phyloP scores from a whole-genome alignment of 1,140 invertebrate species.

The Temnothorax longispinosus region DNA sequence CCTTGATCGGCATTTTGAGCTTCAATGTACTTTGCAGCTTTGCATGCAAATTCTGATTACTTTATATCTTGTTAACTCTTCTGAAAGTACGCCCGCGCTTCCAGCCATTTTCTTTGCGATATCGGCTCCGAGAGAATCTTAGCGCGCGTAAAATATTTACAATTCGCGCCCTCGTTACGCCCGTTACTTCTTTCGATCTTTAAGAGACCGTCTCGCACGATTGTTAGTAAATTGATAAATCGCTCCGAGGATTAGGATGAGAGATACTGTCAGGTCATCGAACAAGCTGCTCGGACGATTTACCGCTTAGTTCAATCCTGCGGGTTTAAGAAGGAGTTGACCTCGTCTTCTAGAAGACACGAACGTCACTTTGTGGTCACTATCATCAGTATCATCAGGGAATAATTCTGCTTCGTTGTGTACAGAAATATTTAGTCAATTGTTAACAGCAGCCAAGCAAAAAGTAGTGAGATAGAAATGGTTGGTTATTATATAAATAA shows the following conservation, averaged over 20 bases:
- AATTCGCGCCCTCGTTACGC: neutral
- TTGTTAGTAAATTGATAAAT: slow-evolving; percentile 54
- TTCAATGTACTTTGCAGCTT: slow-evolving; percentile 21
- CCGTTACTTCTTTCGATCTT: slow-evolving; percentile 11
- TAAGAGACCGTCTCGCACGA: slow-evolving; percentile 15
- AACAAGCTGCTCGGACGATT: slow-evolving; percentile 46
- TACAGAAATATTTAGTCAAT: neutral
- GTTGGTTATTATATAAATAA: neutral
- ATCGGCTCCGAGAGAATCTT: slow-evolving; percentile 21
- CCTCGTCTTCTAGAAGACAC: neutral
- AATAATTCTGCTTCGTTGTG: neutral
- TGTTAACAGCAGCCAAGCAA: neutral
- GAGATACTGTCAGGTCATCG: slow-evolving; percentile 49
- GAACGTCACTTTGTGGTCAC: neutral
- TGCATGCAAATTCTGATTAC: slow-evolving; percentile 24
- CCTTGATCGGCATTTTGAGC: neutral
- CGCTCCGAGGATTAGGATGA: slow-evolving; percentile 29
- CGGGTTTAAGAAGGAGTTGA: slow-evolving; percentile 29
- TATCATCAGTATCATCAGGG: neutral
- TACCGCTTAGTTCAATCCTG: slow-evolving; percentile 48
- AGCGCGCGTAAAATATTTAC: slow-evolving; percentile 30
- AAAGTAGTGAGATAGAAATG: neutral
- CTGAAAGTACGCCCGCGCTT: neutral
- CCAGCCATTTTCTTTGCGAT: neutral
- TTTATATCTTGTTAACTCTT: slow-evolving; percentile 35